phyloP scores from a whole-genome alignment of 2,113 vertebrate species.

The Dasyprocta punctata region DNA sequence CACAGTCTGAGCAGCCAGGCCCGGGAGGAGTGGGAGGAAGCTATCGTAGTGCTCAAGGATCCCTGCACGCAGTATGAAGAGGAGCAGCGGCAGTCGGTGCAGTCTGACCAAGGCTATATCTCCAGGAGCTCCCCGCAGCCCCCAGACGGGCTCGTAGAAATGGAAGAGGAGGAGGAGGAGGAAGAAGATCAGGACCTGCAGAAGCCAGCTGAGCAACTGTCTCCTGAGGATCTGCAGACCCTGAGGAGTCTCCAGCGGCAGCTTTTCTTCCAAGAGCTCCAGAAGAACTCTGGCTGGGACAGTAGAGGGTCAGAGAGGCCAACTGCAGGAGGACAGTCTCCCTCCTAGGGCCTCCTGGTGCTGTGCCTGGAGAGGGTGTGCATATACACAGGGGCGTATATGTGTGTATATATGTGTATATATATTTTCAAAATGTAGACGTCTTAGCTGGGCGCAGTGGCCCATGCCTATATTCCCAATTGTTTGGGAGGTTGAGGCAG shows the following conservation, averaged over 20 bases:
- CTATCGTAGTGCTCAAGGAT: conserved; percentile 75
- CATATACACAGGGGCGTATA: fast-evolving
- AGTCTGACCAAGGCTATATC: conserved; percentile 95
- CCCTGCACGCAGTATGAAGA: conserved; percentile 19
- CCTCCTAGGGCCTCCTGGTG: not conserved
- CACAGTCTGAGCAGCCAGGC: conserved; percentile 69
- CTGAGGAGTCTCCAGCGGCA: conserved; percentile 89
- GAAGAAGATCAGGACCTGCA: conserved; percentile 46
- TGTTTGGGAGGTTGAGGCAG: not conserved
- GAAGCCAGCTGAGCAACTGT: conserved; percentile 39
- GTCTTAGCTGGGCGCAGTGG: not conserved
- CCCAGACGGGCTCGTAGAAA: conserved; percentile 72
- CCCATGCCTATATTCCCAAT: not conserved
- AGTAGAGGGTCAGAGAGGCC: not conserved
- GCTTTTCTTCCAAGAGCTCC: conserved; percentile 86
- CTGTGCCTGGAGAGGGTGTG: too few species aligned
- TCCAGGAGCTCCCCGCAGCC: conserved; percentile 89
- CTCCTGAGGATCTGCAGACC: conserved; percentile 83
- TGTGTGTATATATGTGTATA: not conserved
- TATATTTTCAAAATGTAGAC: not conserved
- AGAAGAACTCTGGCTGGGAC: conserved; percentile 76
- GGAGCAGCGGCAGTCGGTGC: conserved; percentile 87
- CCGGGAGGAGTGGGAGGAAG: conserved; percentile 69
- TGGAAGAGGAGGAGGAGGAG: conserved; percentile 67
- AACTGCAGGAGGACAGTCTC: not conserved